Evolutionary conservation across 64 coral and sea anemone species (phyloP).

Genomic region (Cladopsammia gracilis): DNA sequence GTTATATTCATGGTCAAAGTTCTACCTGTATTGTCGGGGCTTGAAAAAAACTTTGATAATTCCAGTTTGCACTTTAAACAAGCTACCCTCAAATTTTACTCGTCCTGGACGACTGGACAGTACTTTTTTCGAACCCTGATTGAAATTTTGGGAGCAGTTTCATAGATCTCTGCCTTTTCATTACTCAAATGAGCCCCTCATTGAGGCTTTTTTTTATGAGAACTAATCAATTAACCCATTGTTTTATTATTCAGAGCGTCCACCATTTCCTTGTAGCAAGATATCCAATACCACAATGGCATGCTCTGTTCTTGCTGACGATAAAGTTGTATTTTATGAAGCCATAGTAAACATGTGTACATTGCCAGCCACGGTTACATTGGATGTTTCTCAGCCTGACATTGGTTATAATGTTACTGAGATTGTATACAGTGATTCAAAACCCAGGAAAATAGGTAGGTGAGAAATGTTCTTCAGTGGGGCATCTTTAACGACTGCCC

Average conservation of each 20-base stretch:
- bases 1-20: no score
- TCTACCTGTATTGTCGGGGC: no score
- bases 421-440: conserved; percentile 3
- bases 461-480: neutral
- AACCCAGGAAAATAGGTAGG: conserved; percentile 39
- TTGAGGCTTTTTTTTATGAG: neutral
- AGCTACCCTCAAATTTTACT: no score
- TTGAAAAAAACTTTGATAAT: no score
- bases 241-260: conserved; percentile 22
- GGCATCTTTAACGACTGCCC: neutral
- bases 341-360: conserved; percentile 63
- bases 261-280: conserved; percentile 52
- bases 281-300: conserved; percentile 17
- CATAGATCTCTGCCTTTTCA: no score
- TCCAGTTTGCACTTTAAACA: no score
- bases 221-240: neutral
- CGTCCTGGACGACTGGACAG: no score
- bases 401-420: neutral
- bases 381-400: conserved; percentile 47
- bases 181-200: neutral
- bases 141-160: no score
- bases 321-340: conserved; percentile 73
- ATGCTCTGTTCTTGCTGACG: conserved; percentile 21
- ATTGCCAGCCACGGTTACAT: conserved; percentile 37
- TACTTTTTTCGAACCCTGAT: no score